phyloP scores from a whole-genome alignment of 2,888 invertebrate genomes.

The Ctenicera cuprea region DNA sequence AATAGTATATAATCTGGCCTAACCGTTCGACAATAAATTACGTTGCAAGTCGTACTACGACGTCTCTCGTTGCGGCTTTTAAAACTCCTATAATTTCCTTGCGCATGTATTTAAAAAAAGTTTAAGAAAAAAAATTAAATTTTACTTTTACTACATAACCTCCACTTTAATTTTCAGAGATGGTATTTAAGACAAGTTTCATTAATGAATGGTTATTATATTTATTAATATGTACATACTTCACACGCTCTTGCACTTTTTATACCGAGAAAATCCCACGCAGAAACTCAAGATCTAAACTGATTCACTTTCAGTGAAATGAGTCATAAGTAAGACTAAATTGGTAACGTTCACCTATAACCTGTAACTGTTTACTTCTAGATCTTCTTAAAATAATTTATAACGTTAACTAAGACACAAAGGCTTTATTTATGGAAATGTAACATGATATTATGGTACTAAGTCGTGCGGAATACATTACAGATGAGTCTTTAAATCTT shows the following conservation, averaged over 20 bases:
- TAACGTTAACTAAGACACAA: conserved; percentile 10
- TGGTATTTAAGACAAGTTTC: too few relatives aligned
- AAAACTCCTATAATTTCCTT: conserved; percentile 1
- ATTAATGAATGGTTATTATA: too few relatives aligned
- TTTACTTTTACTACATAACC: too few relatives aligned
- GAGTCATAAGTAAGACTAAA: conserved; percentile 11
- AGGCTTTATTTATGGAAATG: conserved; percentile 11
- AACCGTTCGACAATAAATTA: conserved; percentile 8
- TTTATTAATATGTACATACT: background rate
- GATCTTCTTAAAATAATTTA: conserved; percentile 7
- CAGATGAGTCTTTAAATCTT: too few relatives aligned
- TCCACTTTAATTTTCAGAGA: too few relatives aligned
- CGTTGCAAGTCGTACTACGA: background rate
- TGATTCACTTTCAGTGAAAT: conserved; percentile 28
- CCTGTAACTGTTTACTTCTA: conserved; percentile 4
- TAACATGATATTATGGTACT: conserved; percentile 3
- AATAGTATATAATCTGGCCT: conserved; percentile 1
- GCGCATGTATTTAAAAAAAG: too few relatives aligned
- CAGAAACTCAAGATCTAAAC: conserved; percentile 9
- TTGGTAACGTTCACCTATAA: conserved; percentile 7
- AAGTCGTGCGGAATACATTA: too few relatives aligned
- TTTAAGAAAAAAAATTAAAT: too few relatives aligned
- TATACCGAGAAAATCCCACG: conserved; percentile 5
- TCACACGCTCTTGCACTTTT: conserved; percentile 5
- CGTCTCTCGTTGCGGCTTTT: background rate